Evolutionary conservation across 2,113 vertebrate species (phyloP).

Genomic region (Cyprinus carpio): DNA sequence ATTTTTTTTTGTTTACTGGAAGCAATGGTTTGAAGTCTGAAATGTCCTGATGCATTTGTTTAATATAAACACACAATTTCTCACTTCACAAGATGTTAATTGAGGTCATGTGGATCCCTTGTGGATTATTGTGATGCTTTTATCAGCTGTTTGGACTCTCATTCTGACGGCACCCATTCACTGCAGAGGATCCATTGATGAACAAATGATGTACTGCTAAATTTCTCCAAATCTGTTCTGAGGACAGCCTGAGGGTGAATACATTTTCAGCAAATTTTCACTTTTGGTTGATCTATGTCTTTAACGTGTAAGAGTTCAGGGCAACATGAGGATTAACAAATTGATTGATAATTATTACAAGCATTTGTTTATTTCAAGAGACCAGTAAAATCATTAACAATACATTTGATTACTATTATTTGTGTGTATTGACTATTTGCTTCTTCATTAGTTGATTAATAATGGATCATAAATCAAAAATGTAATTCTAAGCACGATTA

Average conservation of each 20-base stretch:
- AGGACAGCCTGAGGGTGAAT: not conserved
- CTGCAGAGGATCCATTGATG: not conserved
- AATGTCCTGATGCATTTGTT: not conserved
- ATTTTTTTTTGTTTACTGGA: too few species aligned
- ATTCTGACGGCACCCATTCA: not conserved
- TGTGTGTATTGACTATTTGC: not conserved
- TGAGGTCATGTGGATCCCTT: not conserved
- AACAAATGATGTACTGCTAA: too few species aligned
- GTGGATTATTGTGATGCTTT: not conserved
- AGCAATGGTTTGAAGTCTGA: not conserved
- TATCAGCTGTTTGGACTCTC: not conserved
- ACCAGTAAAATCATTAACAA: not conserved
- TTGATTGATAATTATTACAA: not conserved
- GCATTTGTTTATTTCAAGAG: not conserved
- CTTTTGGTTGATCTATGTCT: not conserved
- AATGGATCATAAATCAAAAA: not conserved
- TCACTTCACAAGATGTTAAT: not conserved
- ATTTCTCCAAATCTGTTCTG: not conserved
- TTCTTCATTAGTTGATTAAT: constrained; percentile 21
- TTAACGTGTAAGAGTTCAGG: not conserved
- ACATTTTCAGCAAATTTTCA: not conserved
- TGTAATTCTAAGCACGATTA: not conserved
- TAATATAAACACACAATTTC: not conserved
- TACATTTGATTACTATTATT: not conserved
- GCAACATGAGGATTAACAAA: not conserved